A percentile compares a stretch with the other conserved stretches of the same genome.
phyloP scores from a whole-genome alignment of 2,113 vertebrate species.

The Notothenia coriiceps region DNA sequence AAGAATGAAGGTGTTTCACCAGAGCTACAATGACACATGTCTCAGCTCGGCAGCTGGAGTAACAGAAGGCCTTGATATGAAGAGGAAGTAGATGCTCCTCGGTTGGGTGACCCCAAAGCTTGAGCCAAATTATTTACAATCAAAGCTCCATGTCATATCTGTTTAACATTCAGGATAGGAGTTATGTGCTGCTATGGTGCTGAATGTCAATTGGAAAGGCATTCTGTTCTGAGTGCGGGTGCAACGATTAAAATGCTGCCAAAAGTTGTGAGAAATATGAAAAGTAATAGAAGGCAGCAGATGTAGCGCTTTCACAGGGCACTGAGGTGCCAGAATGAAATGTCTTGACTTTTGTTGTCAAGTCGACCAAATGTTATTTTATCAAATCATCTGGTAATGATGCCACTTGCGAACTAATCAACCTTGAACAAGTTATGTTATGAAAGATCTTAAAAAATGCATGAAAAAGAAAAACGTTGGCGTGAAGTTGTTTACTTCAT shows the following conservation, averaged over 20 bases:
- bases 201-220: constrained; percentile 76
- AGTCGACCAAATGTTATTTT: constrained; percentile 64
- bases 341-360: constrained; percentile 77
- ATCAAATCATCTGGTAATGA: constrained; percentile 45
- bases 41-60: constrained; percentile 76
- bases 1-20: constrained; percentile 65
- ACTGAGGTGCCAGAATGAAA: constrained; percentile 56
- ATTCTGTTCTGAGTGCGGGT: constrained; percentile 33
- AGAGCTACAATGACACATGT: constrained; percentile 76
- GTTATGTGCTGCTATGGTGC: constrained; percentile 36
- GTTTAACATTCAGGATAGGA: constrained; percentile 80
- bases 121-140: constrained; percentile 87
- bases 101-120: constrained; percentile 79
- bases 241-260: constrained; percentile 29
- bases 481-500: constrained; percentile 25
- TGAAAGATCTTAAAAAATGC: constrained; percentile 12
- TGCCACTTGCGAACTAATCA: constrained; percentile 28
- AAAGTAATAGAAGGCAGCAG: constrained; percentile 67
- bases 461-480: not conserved
- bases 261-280: constrained; percentile 50
- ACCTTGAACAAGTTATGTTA: constrained; percentile 43
- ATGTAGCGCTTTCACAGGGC: constrained; percentile 57
- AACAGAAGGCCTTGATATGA: constrained; percentile 80
- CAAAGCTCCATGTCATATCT: constrained; percentile 77
- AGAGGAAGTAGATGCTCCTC: constrained; percentile 70